phyloP scores from a whole-genome alignment of 23 tunicate species.

The Clavelina lepadiformis region DNA sequence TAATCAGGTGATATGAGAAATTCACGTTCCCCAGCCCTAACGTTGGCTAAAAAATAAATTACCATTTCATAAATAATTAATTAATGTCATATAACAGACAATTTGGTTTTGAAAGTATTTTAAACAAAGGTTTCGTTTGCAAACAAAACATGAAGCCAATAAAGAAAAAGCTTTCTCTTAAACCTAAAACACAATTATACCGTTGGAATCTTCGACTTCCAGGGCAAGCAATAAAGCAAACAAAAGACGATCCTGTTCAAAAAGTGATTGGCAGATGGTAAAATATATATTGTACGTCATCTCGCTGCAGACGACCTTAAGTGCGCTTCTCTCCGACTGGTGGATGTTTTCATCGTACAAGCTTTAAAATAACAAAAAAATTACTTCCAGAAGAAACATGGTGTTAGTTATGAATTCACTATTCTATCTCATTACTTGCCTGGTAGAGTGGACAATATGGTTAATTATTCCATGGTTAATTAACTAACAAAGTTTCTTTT shows the following conservation, averaged over 20 bases:
- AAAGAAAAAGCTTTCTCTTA: too few relatives aligned
- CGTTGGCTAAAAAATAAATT: slow-evolving; percentile 36
- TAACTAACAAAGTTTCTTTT: too few relatives aligned
- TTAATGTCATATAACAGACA: too few relatives aligned
- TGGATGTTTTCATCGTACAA: slow-evolving; percentile 80
- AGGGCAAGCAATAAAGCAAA: slow-evolving; percentile 69
- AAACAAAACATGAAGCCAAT: too few relatives aligned
- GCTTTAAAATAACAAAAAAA: slow-evolving; percentile 23
- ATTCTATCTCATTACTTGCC: neutral
- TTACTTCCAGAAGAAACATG: neutral
- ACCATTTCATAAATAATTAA: too few relatives aligned
- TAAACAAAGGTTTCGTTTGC: too few relatives aligned
- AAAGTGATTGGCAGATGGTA: slow-evolving; percentile 41
- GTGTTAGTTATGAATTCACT: too few relatives aligned
- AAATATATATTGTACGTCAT: slow-evolving; percentile 69
- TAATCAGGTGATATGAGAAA: slow-evolving; percentile 76
- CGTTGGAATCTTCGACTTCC: slow-evolving; percentile 76
- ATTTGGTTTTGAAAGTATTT: too few relatives aligned
- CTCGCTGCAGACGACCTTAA: slow-evolving; percentile 82
- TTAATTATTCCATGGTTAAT: too few relatives aligned
- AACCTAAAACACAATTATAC: too few relatives aligned
- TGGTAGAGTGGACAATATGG: neutral
- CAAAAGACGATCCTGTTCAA: slow-evolving; percentile 61
- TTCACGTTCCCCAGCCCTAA: slow-evolving; percentile 80
- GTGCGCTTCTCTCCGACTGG: slow-evolving; percentile 77